Percentiles rank a stretch among this genome's conserved stretches.
phyloP scores from a whole-genome alignment of 2,888 invertebrate species.

The Nesidiocoris tenuis region DNA sequence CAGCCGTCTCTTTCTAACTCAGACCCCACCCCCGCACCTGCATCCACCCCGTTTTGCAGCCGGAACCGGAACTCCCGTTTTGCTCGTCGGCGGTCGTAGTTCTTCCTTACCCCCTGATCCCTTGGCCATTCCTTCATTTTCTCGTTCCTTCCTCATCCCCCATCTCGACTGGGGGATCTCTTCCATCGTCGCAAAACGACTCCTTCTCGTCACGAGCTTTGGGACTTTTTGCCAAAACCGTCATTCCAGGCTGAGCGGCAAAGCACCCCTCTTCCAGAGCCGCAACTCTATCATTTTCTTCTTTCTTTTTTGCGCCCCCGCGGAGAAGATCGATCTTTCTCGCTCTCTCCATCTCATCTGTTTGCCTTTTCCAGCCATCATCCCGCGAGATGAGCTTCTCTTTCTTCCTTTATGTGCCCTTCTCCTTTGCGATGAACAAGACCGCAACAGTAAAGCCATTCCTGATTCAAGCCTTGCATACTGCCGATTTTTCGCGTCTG shows the following conservation, averaged over 20 bases:
- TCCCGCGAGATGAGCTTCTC: not conserved
- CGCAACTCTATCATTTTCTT: not conserved
- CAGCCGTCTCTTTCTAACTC: not conserved
- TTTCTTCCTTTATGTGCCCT: not conserved
- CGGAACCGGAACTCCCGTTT: not conserved
- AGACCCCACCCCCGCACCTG: not conserved
- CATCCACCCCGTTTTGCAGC: not conserved
- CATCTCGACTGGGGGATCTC: not conserved
- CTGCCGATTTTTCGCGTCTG: not conserved
- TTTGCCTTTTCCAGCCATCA: not conserved
- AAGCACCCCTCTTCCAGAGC: not conserved
- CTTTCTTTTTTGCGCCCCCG: not conserved
- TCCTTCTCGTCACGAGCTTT: not conserved
- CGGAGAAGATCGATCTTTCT: not conserved
- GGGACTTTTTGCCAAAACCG: not conserved
- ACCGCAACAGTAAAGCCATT: not conserved
- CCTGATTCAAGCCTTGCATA: not conserved
- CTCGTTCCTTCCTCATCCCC: not conserved
- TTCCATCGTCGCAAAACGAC: not conserved
- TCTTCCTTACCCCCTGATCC: not conserved
- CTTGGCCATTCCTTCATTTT: not conserved
- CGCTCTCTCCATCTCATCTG: not conserved
- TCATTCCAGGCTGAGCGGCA: not conserved
- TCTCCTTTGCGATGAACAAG: not conserved
- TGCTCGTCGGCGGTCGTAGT: not conserved